A percentile compares a stretch with the other conserved stretches of the same genome.
Evolutionary conservation across 2,888 invertebrate genomes (phyloP).

Genomic region (Epistrophe eligans): DNA sequence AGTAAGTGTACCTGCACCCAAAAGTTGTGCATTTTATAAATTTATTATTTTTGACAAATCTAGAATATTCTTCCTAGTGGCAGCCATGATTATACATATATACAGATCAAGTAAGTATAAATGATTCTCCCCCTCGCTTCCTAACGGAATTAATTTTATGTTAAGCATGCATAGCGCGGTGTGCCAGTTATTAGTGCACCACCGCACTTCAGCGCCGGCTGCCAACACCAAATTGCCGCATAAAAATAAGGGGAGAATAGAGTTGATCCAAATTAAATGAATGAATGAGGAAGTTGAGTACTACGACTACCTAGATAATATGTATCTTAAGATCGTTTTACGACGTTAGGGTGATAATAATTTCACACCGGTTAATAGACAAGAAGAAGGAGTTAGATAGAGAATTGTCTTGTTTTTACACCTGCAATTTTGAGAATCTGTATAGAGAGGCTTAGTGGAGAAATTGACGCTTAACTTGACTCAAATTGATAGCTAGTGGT

Average conservation of each 20-base stretch:
- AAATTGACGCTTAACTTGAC: slow-evolving; percentile 17
- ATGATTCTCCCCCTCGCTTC: background rate
- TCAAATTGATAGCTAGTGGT: slow-evolving; percentile 12
- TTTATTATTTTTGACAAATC: background rate
- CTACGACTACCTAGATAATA: slow-evolving; percentile 49
- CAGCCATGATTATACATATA: background rate
- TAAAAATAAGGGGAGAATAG: background rate
- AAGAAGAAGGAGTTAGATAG: background rate
- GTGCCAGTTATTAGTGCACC: slow-evolving; percentile 35
- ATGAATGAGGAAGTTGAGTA: slow-evolving; percentile 65
- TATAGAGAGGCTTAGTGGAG: background rate
- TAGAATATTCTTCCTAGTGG: background rate
- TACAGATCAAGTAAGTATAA: slow-evolving; percentile 8
- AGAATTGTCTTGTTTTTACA: slow-evolving; percentile 5
- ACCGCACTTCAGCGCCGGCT: background rate
- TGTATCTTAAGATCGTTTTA: slow-evolving; percentile 57
- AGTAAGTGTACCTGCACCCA: background rate
- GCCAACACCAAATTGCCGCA: background rate
- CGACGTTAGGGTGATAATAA: slow-evolving; percentile 59
- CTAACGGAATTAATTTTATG: slow-evolving; percentile 32
- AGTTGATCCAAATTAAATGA: slow-evolving; percentile 67
- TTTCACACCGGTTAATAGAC: slow-evolving; percentile 54
- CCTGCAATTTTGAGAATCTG: slow-evolving; percentile 12
- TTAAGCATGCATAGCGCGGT: slow-evolving; percentile 8
- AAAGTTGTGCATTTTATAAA: background rate